Evolutionary conservation across 1,140 invertebrate genomes (phyloP).

Genomic region (Laupala kohalensis): DNA sequence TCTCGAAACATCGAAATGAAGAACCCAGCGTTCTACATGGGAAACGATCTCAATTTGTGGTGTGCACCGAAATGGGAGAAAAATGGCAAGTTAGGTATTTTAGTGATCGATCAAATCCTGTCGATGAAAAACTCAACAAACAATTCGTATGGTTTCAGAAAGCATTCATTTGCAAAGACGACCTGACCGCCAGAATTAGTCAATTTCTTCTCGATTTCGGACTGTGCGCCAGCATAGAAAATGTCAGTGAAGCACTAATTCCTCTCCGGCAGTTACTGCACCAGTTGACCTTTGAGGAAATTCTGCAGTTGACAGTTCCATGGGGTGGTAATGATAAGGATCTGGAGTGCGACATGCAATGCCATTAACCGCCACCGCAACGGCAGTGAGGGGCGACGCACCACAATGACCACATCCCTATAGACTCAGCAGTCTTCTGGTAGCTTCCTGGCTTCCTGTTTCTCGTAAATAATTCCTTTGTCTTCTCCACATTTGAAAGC

Average conservation of each 20-base stretch:
- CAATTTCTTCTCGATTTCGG: neutral
- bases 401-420: neutral
- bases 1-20: too few species aligned
- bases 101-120: too few species aligned
- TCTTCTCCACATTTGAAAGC: too few species aligned
- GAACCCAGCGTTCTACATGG: too few species aligned
- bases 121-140: too few species aligned
- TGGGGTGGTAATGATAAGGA: neutral
- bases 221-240: neutral
- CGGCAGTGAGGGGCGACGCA: neutral
- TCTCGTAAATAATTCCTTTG: too few species aligned
- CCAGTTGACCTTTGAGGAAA: neutral
- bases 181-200: too few species aligned
- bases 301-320: neutral
- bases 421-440: neutral
- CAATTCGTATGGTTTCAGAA: too few species aligned
- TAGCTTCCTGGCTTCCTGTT: neutral
- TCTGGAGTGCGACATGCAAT: neutral
- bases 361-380: neutral
- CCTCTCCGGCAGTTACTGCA: neutral
- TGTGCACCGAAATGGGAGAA: too few species aligned
- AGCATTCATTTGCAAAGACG: too few species aligned
- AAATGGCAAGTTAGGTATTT: too few species aligned
- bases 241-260: neutral
- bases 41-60: too few species aligned